Conservation (phyloP, 2,797 vertebrate genomes). For the Acanthornis magna region DNA sequence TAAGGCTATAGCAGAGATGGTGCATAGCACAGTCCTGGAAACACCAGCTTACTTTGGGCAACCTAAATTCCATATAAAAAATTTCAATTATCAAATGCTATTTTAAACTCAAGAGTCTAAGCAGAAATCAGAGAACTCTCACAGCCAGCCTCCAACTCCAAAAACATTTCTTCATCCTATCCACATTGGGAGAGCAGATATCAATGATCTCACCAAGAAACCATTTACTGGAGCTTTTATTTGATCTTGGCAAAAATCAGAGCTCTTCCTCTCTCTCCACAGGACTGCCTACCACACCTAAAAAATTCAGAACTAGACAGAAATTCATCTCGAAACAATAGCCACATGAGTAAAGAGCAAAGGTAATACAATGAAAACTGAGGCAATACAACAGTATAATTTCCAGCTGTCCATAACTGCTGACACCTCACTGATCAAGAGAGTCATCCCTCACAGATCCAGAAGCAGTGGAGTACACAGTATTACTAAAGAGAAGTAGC, state of each 20-base stretch:
- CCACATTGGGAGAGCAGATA: not conserved
- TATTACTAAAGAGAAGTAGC: not conserved
- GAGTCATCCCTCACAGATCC: not conserved
- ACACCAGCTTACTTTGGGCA: not conserved
- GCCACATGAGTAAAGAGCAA: not conserved
- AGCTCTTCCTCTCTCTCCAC: not conserved
- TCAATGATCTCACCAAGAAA: not conserved
- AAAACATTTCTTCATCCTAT: not conserved
- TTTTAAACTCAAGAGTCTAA: not conserved
- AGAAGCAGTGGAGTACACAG: not conserved
- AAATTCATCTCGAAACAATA: not conserved
- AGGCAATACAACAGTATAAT: not conserved
- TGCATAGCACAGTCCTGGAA: not conserved
- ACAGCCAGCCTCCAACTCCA: not conserved
- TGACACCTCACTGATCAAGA: not conserved
- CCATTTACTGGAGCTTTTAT: not conserved
- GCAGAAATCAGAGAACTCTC: not conserved
- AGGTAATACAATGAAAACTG: not conserved
- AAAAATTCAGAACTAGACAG: not conserved
- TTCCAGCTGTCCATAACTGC: not conserved
- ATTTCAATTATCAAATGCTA: not conserved
- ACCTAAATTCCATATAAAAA: not conserved
- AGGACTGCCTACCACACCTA: not conserved
- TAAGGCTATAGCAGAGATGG: not conserved
- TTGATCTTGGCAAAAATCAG: not conserved